A percentile compares a stretch with the other conserved stretches of the same genome.
These are phyloP conservation scores for Perizoma flavofasciatum DNA, from an alignment of 2,888 invertebrate species.

Conservation along the genomic window DNA sequence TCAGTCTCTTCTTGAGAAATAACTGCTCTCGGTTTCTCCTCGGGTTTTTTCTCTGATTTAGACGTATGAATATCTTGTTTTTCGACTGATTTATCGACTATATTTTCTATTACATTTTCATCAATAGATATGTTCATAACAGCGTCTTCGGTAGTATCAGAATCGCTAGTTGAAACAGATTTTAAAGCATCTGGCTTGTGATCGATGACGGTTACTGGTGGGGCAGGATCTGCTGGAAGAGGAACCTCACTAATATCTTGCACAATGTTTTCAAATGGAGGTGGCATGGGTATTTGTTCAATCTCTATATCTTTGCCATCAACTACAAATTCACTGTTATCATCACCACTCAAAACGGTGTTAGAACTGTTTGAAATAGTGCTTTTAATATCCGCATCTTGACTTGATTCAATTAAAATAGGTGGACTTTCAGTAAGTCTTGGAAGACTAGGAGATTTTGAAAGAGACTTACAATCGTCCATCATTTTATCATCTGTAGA, in stretches of 20 bases:
- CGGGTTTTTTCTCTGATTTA: slow-evolving; percentile 83
- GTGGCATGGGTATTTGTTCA: slow-evolving; percentile 73
- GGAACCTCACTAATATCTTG: slow-evolving; percentile 79
- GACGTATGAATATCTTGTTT: slow-evolving; percentile 54
- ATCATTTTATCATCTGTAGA: slow-evolving; percentile 55
- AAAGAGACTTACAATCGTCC: slow-evolving; percentile 62
- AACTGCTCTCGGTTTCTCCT: slow-evolving; percentile 91
- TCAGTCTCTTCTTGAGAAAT: slow-evolving; percentile 97
- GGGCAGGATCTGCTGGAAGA: slow-evolving; percentile 58
- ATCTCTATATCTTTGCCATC: slow-evolving; percentile 63
- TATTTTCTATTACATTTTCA: slow-evolving; percentile 53
- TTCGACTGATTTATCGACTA: slow-evolving; percentile 58
- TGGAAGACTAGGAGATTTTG: slow-evolving; percentile 85
- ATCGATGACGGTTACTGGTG: slow-evolving; percentile 47
- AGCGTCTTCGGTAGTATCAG: slow-evolving; percentile 88
- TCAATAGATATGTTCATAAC: slow-evolving; percentile 90
- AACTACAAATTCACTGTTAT: slow-evolving; percentile 53
- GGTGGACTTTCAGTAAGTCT: slow-evolving; percentile 86
- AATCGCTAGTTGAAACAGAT: slow-evolving; percentile 80
- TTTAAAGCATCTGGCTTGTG: slow-evolving; percentile 84
- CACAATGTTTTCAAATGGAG: slow-evolving; percentile 64
- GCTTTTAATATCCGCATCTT: slow-evolving; percentile 49
- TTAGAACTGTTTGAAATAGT: slow-evolving; percentile 33
- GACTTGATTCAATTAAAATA: slow-evolving; percentile 48
- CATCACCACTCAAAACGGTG: slow-evolving; percentile 42